phyloP scores from a whole-genome alignment of 64 coral and sea anemone genomes.

The Anthopleura sola region DNA sequence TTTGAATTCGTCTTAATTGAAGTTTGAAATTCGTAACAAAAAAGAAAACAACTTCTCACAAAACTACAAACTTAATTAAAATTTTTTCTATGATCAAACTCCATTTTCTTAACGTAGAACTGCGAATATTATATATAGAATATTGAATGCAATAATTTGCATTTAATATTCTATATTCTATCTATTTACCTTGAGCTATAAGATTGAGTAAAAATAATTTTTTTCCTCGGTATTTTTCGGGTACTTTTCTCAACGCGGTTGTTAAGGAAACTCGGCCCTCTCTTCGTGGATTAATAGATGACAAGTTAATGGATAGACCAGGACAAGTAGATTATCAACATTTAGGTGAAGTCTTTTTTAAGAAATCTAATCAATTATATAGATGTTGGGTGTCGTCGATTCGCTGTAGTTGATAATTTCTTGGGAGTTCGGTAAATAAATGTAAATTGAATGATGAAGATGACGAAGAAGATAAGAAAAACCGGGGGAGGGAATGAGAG shows the following conservation, averaged over 20 bases:
- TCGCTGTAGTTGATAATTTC: background rate
- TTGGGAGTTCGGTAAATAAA: background rate
- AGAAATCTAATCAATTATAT: constrained; percentile 17
- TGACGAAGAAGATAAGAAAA: background rate
- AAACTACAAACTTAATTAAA: too few species aligned
- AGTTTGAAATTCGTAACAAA: too few species aligned
- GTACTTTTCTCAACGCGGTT: background rate
- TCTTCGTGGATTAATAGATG: background rate
- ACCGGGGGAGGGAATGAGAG: background rate
- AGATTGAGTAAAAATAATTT: too few species aligned
- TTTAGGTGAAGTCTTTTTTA: constrained; percentile 5
- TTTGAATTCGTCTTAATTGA: too few species aligned
- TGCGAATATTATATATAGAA: too few species aligned
- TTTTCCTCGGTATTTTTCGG: background rate
- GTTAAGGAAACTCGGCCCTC: background rate
- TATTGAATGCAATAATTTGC: too few species aligned
- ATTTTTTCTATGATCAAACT: too few species aligned
- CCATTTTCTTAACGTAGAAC: too few species aligned
- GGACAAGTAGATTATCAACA: background rate
- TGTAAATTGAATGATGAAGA: background rate
- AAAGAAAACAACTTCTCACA: too few species aligned
- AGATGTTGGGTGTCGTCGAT: background rate
- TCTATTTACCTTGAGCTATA: too few species aligned
- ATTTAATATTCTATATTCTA: too few species aligned
- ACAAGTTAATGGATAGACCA: background rate